Evolutionary conservation across 1,140 invertebrate species (phyloP).

Genomic region (Helicorthomorpha holstii): DNA sequence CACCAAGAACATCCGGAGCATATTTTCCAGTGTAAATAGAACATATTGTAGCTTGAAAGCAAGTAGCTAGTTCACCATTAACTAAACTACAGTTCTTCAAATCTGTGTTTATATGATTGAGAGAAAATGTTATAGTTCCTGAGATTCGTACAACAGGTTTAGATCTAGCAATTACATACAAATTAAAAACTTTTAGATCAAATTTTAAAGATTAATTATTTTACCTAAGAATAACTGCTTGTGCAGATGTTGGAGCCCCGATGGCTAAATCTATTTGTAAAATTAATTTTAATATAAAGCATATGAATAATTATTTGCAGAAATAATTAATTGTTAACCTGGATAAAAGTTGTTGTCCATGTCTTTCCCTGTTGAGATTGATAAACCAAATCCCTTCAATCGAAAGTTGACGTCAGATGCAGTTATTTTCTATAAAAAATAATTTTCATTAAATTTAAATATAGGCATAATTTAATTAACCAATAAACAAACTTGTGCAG

Average conservation of each 20-base stretch:
- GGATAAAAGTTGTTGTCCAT: slow-evolving; percentile 27
- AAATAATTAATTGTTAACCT: slow-evolving; percentile 18
- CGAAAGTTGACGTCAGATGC: slow-evolving; percentile 3
- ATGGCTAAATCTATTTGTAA: slow-evolving; percentile 9
- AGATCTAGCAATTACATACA: not conserved
- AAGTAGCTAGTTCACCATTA: not conserved
- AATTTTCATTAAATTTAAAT: slow-evolving; percentile 1
- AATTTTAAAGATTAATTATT: not conserved
- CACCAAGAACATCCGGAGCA: not conserved
- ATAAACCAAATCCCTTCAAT: slow-evolving; percentile 20
- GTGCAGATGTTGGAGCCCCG: slow-evolving; percentile 9
- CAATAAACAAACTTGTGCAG: slow-evolving; percentile 2
- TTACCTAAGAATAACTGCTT: slow-evolving; percentile 11
- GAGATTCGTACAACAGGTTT: not conserved
- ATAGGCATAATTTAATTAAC: slow-evolving; percentile 1
- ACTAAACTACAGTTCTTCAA: not conserved
- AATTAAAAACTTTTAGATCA: not conserved
- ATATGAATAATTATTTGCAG: not conserved
- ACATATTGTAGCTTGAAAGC: not conserved
- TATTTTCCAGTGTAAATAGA: not conserved
- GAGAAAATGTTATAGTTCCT: not conserved
- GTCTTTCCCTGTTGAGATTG: slow-evolving; percentile 19
- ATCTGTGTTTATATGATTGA: not conserved
- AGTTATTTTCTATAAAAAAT: slow-evolving; percentile 10
- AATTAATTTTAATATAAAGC: not conserved